Conservation (phyloP, 2,888 invertebrate genomes). For the Drosophila anomelani region DNA sequence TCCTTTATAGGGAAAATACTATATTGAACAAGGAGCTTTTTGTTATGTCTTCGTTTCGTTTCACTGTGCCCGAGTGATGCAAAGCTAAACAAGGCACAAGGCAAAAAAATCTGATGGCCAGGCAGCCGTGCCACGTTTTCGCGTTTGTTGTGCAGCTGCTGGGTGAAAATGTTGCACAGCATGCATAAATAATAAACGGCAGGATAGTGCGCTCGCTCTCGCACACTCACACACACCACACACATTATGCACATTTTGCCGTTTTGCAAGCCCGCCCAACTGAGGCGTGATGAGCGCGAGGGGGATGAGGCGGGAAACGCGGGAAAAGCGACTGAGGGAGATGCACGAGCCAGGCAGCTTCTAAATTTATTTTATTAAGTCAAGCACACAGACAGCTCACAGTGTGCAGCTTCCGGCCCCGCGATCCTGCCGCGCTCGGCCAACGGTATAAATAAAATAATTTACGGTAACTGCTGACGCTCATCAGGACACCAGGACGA, state of each 20-base stretch:
- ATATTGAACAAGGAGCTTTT: neutral
- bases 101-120: conserved; percentile 54
- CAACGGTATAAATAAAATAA: conserved; percentile 75
- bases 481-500: conserved; percentile 63
- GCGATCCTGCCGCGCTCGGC: conserved; percentile 40
- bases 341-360: conserved; percentile 60
- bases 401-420: conserved; percentile 20
- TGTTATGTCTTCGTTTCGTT: neutral
- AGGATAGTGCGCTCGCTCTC: conserved; percentile 41
- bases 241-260: conserved; percentile 74
- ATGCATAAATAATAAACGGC: conserved; percentile 80
- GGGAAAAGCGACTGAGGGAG: conserved; percentile 12
- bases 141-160: conserved; percentile 74
- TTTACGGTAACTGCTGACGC: conserved; percentile 79
- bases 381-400: conserved; percentile 73
- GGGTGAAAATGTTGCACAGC: conserved; percentile 75
- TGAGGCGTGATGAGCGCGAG: conserved; percentile 49
- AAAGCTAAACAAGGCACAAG: conserved; percentile 22
- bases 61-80: conserved; percentile 28
- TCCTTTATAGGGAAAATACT: neutral
- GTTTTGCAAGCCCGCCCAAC: conserved; percentile 61
- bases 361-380: conserved; percentile 79
- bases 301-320: neutral
- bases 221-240: conserved; percentile 25
- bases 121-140: conserved; percentile 64